phyloP scores from a whole-genome alignment of 2,113 vertebrate genomes.

The Rhinoptilus africanus region DNA sequence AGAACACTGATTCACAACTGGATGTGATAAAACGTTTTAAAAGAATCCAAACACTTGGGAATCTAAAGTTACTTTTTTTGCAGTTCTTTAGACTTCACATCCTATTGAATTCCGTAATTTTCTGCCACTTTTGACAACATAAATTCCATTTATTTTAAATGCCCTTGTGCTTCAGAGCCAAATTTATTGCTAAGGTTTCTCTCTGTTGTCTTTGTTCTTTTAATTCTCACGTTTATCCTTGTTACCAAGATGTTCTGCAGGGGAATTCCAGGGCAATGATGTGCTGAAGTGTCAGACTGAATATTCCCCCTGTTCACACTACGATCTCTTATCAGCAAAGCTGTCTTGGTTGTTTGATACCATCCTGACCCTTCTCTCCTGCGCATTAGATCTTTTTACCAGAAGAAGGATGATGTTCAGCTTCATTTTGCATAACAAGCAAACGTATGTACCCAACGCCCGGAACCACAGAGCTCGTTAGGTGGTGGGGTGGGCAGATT shows the following conservation, averaged over 20 bases:
- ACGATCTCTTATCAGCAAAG: accelerated
- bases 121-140: background rate
- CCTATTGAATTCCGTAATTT: background rate
- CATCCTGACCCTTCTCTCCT: background rate
- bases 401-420: background rate
- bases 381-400: background rate
- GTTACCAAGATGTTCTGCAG: background rate
- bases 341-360: accelerated
- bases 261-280: background rate
- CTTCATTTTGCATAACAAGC: background rate
- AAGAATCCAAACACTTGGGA: background rate
- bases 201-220: background rate
- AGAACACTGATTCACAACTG: background rate
- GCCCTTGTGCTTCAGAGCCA: background rate
- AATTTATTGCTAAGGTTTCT: background rate
- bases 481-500: background rate
- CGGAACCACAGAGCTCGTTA: background rate
- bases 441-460: accelerated
- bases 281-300: background rate
- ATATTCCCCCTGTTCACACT: accelerated
- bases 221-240: background rate
- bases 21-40: background rate
- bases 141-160: background rate
- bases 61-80: background rate
- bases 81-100: background rate